Base-by-base conservation (phyloP, 2,797 vertebrate species). In the Mormyrus proboscirostris region DNA sequence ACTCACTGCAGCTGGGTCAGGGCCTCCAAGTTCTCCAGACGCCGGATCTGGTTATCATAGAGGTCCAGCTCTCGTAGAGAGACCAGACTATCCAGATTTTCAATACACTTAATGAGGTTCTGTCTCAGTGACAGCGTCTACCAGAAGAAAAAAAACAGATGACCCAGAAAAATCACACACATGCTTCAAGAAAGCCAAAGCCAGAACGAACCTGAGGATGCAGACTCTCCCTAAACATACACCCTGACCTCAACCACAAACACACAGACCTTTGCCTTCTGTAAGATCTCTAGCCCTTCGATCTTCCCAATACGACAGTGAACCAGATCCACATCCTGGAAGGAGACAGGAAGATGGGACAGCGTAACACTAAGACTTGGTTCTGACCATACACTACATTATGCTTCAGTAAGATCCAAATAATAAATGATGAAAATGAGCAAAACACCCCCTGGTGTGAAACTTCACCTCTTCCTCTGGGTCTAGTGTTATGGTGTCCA, bases 221-320 rank as follows among this genome's bases (percentile, higher is more conserved):
- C 4, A 29, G 22, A 33, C 19, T 50, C n/a, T 25, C 22, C 83
- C 8, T 22, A 85, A 51, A 69, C 41, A 88, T 9, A 69, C n/a
- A 7, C 44, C 86, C 65, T 16, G n/a, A 57, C 69, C 25, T 50
- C 29, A 87, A 87, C 33, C 10, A 22, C 14, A 87, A 44, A 47
- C 16, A 16, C 29, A 65, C 76, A 88, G 91, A 99, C 99, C 97
- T 99, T 98, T 88, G 97, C 98, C 93, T 98, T 99, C 94, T 95
- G 97, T 91, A 99, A 96, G 89, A 99, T 97, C 86, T 99, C 98
- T 90, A 99, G 95, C n/a, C 98, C 98, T 94, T 99, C 98, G 57
- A 99, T 99, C 92, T 97, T 99, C 89, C 98, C 98, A 93, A 99
- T 99, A 90, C 98, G 97, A 93, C 97, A 99, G 90, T 99, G 98